phyloP scores from a whole-genome alignment of 1,140 invertebrate genomes.

The Holotrichia oblita region DNA sequence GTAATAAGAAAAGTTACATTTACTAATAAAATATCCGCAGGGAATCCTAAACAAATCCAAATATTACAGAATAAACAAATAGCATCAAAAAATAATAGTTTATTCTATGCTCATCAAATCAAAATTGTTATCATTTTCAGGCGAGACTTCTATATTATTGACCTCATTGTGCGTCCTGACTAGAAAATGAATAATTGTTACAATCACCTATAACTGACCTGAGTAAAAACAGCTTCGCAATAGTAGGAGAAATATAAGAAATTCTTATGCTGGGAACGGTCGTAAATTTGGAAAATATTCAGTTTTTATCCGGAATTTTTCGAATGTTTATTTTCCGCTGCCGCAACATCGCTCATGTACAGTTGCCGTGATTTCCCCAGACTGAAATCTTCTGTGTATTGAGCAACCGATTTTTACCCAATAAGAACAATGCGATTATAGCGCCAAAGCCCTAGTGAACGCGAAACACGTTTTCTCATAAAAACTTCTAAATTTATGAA shows the following conservation, averaged over 20 bases:
- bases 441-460: conserved; percentile 6
- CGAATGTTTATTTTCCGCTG: conserved; percentile 19
- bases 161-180: too few relatives aligned
- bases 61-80: too few relatives aligned
- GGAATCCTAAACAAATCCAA: too few relatives aligned
- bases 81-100: too few relatives aligned
- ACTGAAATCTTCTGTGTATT: conserved; percentile 24
- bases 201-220: too few relatives aligned
- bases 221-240: background rate
- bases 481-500: conserved; percentile 32
- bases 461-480: conserved; percentile 14
- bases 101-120: too few relatives aligned
- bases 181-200: too few relatives aligned
- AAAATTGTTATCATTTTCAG: too few relatives aligned
- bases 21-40: too few relatives aligned
- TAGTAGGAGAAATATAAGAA: background rate
- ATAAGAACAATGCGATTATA: conserved; percentile 30
- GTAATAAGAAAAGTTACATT: too few relatives aligned
- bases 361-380: conserved; percentile 28
- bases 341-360: conserved; percentile 28
- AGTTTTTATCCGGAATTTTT: background rate
- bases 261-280: background rate
- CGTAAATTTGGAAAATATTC: conserved; percentile 10
- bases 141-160: too few relatives aligned
- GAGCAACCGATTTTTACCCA: conserved; percentile 22